These are phyloP conservation scores for Gobionotothen gibberifrons DNA, from an alignment of 2,797 vertebrate species.

Conservation along the genomic window DNA sequence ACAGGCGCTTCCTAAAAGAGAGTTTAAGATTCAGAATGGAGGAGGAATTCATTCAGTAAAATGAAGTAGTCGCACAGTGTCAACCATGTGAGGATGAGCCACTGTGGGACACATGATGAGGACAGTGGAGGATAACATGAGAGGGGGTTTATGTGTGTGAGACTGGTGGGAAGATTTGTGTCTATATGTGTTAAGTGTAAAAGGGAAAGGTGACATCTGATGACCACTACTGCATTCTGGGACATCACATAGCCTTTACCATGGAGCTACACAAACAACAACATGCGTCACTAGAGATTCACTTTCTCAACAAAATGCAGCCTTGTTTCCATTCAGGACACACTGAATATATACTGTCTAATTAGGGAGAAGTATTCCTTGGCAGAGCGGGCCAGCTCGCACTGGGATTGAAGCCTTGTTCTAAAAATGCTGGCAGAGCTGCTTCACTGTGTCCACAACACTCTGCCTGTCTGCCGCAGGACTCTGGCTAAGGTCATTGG, in stretches of 20 bases:
- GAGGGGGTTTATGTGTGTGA: conserved; percentile 3
- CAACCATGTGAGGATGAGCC: conserved; percentile 40
- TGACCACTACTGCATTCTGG: conserved; percentile 26
- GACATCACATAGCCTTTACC: conserved; percentile 31
- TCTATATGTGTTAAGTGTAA: conserved; percentile 29
- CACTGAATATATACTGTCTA: conserved; percentile 68
- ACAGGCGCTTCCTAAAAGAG: conserved; percentile 50
- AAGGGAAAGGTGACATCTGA: conserved; percentile 28
- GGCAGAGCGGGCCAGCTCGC: conserved; percentile 46
- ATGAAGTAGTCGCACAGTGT: conserved; percentile 40
- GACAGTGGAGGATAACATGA: conserved; percentile 21
- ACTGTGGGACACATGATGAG: conserved; percentile 10
- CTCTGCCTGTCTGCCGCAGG: conserved; percentile 66
- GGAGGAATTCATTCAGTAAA: conserved; percentile 52
- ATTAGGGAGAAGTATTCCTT: conserved; percentile 73
- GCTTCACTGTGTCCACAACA: conserved; percentile 67
- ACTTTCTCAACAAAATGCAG: conserved; percentile 54
- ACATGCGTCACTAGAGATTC: conserved; percentile 48
- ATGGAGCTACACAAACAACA: conserved; percentile 41
- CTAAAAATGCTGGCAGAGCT: conserved; percentile 74
- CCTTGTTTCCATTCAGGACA: conserved; percentile 63
- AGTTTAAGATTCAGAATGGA: conserved; percentile 42
- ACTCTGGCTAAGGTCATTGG: conserved; percentile 59
- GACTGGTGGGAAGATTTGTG: conserved; percentile 13
- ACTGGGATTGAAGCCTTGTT: conserved; percentile 63